phyloP scores from a whole-genome alignment of 2,113 vertebrate genomes.

The Heterochromis multidens region DNA sequence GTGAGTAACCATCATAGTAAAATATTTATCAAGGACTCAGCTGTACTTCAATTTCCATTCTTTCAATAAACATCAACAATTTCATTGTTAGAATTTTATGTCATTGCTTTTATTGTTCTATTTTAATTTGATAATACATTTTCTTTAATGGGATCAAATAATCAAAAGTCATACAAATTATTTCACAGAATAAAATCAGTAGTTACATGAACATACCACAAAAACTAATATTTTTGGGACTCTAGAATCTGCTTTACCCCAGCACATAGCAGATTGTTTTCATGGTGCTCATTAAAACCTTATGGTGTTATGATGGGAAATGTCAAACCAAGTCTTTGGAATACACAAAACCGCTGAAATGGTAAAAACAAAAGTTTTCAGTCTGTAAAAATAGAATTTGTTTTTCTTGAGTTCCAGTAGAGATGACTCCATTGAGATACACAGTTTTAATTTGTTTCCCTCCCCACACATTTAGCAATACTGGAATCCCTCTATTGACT shows the following conservation, averaged over 20 bases:
- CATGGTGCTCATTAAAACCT: background rate
- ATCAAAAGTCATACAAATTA: background rate
- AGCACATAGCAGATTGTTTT: background rate
- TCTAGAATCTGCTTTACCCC: background rate
- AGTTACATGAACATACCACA: background rate
- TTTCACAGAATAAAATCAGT: background rate
- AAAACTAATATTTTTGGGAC: background rate
- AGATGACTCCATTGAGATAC: background rate
- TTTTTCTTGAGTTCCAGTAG: background rate
- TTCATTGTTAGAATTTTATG: background rate
- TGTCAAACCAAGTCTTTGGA: background rate
- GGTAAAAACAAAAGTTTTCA: background rate
- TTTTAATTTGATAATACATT: background rate
- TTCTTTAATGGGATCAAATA: background rate
- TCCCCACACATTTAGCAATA: background rate
- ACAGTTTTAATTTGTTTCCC: background rate
- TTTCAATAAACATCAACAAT: background rate
- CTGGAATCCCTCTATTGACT: constrained; percentile 6
- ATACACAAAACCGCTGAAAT: background rate
- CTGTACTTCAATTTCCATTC: background rate
- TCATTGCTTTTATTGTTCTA: background rate
- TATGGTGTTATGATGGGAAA: background rate
- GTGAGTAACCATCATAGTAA: background rate
- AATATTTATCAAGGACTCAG: background rate
- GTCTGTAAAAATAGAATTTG: background rate